Percentiles rank a stretch among this genome's conserved stretches.
Conservation (phyloP, 2,113 vertebrate species). For the Empidonax alnorum region DNA sequence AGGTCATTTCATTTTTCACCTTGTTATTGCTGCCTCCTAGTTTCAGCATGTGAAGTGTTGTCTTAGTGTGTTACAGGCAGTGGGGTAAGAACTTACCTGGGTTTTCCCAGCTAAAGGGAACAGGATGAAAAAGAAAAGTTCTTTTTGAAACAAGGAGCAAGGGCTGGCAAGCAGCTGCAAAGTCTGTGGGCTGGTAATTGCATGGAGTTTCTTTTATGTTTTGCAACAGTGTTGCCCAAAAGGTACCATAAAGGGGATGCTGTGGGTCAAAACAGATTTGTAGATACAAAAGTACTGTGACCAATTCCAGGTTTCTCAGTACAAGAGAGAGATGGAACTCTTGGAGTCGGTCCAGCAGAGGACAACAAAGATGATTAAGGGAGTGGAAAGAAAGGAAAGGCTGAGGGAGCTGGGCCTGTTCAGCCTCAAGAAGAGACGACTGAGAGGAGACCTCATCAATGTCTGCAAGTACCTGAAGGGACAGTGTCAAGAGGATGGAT, state of each 20-base stretch:
- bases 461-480: background rate
- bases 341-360: background rate
- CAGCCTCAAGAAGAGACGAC: rapidly evolving
- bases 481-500: background rate
- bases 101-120: background rate
- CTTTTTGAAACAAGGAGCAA: background rate
- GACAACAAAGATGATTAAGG: background rate
- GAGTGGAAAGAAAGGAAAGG: background rate
- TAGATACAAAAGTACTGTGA: background rate
- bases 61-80: background rate
- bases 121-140: background rate
- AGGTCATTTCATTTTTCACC: background rate
- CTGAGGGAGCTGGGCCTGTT: background rate
- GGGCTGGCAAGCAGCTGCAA: background rate
- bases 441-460: background rate
- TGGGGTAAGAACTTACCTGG: background rate
- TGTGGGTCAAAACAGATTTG: background rate
- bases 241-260: background rate
- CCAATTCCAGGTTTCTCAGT: background rate
- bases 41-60: background rate
- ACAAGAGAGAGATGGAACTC: background rate
- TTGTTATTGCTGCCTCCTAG: background rate
- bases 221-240: background rate
- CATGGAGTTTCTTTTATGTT: background rate
- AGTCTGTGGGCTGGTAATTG: background rate